Percentiles rank a stretch among this genome's conserved stretches.
Evolutionary conservation across 2,888 invertebrate genomes (phyloP).

Genomic region (Nephrotoma guestfalica): DNA sequence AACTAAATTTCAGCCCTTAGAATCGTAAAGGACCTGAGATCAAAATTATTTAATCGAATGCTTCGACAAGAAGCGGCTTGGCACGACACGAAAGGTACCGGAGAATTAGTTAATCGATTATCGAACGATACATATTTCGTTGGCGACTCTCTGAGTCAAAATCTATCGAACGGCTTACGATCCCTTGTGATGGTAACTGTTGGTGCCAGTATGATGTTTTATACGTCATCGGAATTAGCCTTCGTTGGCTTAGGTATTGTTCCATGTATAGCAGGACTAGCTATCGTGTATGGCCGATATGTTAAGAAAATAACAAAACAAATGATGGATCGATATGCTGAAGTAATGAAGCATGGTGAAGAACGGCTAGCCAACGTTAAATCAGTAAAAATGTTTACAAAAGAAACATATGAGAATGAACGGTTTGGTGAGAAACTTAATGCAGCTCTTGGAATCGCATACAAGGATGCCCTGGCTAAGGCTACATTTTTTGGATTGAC

Average conservation of each 20-base stretch:
- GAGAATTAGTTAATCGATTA: conserved; percentile 81
- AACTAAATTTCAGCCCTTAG: conserved; percentile 51
- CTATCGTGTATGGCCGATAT: conserved; percentile 69
- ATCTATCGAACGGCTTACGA: conserved; percentile 87
- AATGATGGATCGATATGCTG: conserved; percentile 56
- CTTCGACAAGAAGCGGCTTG: conserved; percentile 79
- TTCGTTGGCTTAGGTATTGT: conserved; percentile 75
- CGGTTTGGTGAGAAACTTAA: conserved; percentile 52
- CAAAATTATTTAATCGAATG: conserved; percentile 63
- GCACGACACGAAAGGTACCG: conserved; percentile 81
- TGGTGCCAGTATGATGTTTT: conserved; percentile 93
- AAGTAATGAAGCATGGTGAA: conserved; percentile 61
- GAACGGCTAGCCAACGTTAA: conserved; percentile 83
- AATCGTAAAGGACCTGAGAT: conserved; percentile 68
- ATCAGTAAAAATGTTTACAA: conserved; percentile 86
- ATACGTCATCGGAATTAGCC: conserved; percentile 80
- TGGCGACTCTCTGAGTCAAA: conserved; percentile 80
- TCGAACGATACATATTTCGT: conserved; percentile 85
- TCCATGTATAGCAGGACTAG: conserved; percentile 75
- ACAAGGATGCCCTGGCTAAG: conserved; percentile 74
- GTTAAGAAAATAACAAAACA: conserved; percentile 69
- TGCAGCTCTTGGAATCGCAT: conserved; percentile 59
- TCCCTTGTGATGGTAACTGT: conserved; percentile 74
- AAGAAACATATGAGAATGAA: conserved; percentile 62
- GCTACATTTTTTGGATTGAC: conserved; percentile 86